phyloP scores from a whole-genome alignment of 2,113 vertebrate species.

The Seriola dumerili region DNA sequence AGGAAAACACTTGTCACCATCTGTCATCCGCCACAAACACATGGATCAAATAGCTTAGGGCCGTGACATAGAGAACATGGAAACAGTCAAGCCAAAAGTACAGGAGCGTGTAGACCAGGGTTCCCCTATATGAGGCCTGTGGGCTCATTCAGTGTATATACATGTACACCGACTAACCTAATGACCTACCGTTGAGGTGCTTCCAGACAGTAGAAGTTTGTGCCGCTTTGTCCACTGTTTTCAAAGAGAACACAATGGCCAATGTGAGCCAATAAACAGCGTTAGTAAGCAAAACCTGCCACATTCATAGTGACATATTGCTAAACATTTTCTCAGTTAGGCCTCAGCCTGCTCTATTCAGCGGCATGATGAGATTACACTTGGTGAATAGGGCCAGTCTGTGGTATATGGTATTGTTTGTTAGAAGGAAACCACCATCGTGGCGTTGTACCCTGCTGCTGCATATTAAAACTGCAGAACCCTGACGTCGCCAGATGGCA shows the following conservation, averaged over 20 bases:
- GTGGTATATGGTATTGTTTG: background rate
- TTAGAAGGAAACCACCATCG: background rate
- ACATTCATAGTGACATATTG: background rate
- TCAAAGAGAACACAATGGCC: too few species aligned
- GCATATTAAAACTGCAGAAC: background rate
- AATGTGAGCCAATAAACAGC: background rate
- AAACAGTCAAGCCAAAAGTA: background rate
- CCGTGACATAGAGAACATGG: background rate
- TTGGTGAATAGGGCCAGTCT: background rate
- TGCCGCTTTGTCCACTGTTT: too few species aligned
- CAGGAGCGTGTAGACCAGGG: background rate
- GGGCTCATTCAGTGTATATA: background rate
- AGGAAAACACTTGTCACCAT: slow-evolving; percentile 50
- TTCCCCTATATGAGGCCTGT: background rate
- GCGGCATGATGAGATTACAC: background rate
- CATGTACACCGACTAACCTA: background rate
- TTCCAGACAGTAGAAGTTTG: too few species aligned
- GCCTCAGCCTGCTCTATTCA: background rate
- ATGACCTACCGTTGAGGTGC: background rate
- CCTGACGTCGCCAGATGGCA: background rate
- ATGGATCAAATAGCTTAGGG: background rate
- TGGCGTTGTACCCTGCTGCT: background rate
- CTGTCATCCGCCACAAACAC: slow-evolving; percentile 45
- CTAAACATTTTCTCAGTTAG: background rate
- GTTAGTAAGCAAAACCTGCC: background rate